Conservation (phyloP, 2,797 vertebrate genomes). For the Semaprochilodus insignis region DNA sequence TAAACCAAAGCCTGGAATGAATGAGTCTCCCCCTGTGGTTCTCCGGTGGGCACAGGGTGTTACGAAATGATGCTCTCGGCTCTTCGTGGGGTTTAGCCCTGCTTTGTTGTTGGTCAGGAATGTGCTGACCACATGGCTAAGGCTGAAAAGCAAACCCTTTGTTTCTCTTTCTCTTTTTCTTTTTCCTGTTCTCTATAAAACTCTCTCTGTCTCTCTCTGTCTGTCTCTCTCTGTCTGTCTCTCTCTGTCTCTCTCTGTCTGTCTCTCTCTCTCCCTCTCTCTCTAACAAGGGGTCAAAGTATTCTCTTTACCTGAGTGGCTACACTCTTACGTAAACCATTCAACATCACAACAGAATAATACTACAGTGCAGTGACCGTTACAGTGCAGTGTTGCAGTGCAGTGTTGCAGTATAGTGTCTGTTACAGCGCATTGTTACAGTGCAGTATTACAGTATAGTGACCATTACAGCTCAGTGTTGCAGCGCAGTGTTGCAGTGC, state of each 20-base stretch:
- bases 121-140: constrained; percentile 78
- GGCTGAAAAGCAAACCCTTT: constrained; percentile 71
- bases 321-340: background rate
- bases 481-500: too few species aligned
- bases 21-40: too few species aligned
- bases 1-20: too few species aligned
- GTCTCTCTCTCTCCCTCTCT: constrained; percentile 3
- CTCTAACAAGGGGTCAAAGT: constrained; percentile 64
- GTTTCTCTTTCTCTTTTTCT: constrained; percentile 46
- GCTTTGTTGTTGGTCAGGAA: constrained; percentile 81
- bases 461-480: too few species aligned
- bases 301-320: constrained; percentile 50
- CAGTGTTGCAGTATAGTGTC: too few species aligned
- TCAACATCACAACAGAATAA: too few species aligned
- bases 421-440: too few species aligned
- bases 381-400: too few species aligned
- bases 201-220: background rate
- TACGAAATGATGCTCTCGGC: constrained; percentile 70
- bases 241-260: background rate
- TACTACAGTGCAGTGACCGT: too few species aligned
- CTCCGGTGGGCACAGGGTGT: background rate
- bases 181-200: too few species aligned
- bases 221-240: background rate
- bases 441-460: too few species aligned
- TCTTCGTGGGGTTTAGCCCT: constrained; percentile 67